A percentile compares a stretch with the other conserved stretches of the same genome.
Conservation (phyloP, 1,140 invertebrate genomes). For the Anastatus disparis region DNA sequence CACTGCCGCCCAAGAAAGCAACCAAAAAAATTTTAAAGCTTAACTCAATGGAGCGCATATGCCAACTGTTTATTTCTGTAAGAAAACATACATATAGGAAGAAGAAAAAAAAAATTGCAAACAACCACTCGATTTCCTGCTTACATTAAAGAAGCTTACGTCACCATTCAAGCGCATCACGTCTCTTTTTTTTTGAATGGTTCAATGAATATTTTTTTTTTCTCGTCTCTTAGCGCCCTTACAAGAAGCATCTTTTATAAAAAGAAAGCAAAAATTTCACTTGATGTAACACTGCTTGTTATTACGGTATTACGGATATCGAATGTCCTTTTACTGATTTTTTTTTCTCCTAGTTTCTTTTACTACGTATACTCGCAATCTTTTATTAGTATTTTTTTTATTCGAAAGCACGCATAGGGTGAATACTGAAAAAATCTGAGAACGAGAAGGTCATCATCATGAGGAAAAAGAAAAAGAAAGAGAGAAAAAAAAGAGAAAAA, state of each 20-base stretch:
- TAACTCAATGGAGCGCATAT: no score
- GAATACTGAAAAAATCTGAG: neutral
- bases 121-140: conserved; percentile 52
- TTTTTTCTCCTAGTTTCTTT: conserved; percentile 35
- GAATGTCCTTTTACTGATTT: conserved; percentile 58
- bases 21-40: no score
- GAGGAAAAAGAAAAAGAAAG: conserved; percentile 47
- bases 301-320: conserved; percentile 60
- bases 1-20: no score
- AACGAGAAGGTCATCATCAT: conserved; percentile 32
- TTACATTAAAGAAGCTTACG: conserved; percentile 47
- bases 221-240: no score
- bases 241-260: no score
- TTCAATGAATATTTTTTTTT: conserved; percentile 51
- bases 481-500: no score
- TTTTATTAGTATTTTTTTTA: no score
- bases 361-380: no score
- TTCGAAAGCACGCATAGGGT: neutral
- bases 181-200: conserved; percentile 41
- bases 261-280: conserved; percentile 39
- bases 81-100: no score
- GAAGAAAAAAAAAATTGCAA: conserved; percentile 35
- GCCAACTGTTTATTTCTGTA: no score
- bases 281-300: conserved; percentile 48
- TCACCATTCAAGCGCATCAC: conserved; percentile 33